Percentiles rank a stretch among this genome's conserved stretches.
phyloP scores from a whole-genome alignment of 2,113 vertebrate genomes.

The Rhineura floridana region DNA sequence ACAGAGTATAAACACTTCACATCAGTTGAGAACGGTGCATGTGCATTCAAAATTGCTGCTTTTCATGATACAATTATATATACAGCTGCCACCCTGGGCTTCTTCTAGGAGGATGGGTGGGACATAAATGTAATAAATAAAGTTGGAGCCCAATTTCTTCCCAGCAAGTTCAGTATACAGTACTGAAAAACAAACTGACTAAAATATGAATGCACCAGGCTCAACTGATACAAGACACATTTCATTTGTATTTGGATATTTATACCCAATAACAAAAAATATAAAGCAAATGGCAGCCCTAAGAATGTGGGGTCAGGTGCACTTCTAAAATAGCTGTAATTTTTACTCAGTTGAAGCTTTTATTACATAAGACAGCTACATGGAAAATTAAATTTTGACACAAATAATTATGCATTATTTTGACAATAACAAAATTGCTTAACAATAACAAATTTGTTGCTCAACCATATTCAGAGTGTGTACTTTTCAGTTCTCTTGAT shows the following conservation, averaged over 20 bases:
- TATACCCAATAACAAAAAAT: neutral
- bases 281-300: neutral
- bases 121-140: no score
- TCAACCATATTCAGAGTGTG: no score
- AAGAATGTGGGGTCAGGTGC: neutral
- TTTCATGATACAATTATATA: neutral
- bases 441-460: neutral
- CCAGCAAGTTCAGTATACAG: neutral
- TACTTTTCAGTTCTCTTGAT: neutral
- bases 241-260: neutral
- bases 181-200: neutral
- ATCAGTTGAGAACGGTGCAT: neutral
- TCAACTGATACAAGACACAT: neutral
- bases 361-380: neutral
- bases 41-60: neutral
- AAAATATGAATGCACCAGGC: neutral
- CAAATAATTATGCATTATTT: neutral
- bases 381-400: neutral
- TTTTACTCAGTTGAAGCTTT: neutral
- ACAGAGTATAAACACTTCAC: neutral
- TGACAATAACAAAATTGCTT: neutral
- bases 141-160: neutral
- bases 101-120: no score
- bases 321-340: neutral
- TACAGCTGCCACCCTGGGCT: no score